Evolutionary conservation across 2,113 vertebrate genomes (phyloP), one percentile per base, ranked within the genome.

Genomic region (Podarcis muralis): DNA sequence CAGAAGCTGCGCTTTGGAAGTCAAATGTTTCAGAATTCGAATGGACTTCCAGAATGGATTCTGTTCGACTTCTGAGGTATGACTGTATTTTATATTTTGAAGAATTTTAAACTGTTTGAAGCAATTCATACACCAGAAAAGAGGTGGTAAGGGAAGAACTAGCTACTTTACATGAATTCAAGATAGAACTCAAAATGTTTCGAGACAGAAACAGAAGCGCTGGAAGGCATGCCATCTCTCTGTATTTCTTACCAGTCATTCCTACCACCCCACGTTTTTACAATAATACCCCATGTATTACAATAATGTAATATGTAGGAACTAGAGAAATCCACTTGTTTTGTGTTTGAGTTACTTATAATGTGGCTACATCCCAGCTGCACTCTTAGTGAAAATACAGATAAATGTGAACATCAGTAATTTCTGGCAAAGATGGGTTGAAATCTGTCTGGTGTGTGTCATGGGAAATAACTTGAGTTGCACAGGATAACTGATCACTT

Each of bases 271-370:
- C 35, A 11, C n/a, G 15, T 37, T 35, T 85, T 75, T 75, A 32
- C 11, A 57, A 27, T 40, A 83, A 83, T 71, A 71, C 66, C 9
- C 48, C 48, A 53, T 53, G 48, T 53, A 53, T 53, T 53, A 30
- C n/a, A 85, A 37, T 30, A 53, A 65, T 18, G 12, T 22, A 22
- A 65, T 65, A 57, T 65, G 25, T 65, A 37, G 53, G 76, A 85
- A 62, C n/a, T 37, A 57, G 71, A 76, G 22, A 77, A 40, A 85
- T 27, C 8, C 72, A 37, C 13, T 72, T 48, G 82, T 40, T 32
- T 62, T 85, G 84, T 85, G 75, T 76, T 85, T 27, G 27, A 65
- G 57, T 32, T 85, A 77, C 76, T 85, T 85, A 76, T 85, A 85
- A 76, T 85, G 25, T 85, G 72, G 23, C 68, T 76, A 23, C 59